Conservation (phyloP, 1,140 invertebrate species). For the Bombus terrestris region DNA sequence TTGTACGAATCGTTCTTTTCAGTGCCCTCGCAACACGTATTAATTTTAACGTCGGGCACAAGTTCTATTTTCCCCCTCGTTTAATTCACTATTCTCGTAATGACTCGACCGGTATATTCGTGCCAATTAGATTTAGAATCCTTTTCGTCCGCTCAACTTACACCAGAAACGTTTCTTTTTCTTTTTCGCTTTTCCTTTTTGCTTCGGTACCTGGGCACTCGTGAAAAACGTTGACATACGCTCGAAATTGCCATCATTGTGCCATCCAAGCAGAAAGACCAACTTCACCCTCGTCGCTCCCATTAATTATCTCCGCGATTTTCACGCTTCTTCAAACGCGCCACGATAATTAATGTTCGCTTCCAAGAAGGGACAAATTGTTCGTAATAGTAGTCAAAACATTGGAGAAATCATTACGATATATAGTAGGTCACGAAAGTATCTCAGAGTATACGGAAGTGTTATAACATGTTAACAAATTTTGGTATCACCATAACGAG, state of each 20-base stretch:
- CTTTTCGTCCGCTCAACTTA: neutral
- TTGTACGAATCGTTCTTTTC: conserved; percentile 4
- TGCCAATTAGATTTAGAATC: conserved; percentile 29
- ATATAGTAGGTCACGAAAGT: neutral
- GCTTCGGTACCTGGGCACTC: neutral
- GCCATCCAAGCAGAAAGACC: neutral
- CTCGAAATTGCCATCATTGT: neutral
- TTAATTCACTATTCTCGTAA: conserved; percentile 21
- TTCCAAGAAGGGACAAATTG: conserved; percentile 17
- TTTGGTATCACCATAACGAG: too few species aligned
- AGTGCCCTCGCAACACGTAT: neutral
- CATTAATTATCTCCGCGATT: conserved; percentile 32
- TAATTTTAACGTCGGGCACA: neutral
- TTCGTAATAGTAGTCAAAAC: conserved; percentile 20
- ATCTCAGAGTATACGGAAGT: too few species aligned
- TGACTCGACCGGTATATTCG: neutral
- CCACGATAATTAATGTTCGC: conserved; percentile 33
- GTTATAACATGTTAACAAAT: neutral
- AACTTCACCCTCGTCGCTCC: neutral
- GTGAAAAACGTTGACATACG: neutral
- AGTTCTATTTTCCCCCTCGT: neutral
- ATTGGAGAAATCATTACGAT: neutral
- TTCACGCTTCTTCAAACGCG: conserved; percentile 26
- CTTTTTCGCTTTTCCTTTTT: neutral
- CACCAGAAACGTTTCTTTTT: neutral